Base-by-base conservation (phyloP, 2,113 vertebrate genomes). In the Syngnathoides biaculeatus region DNA sequence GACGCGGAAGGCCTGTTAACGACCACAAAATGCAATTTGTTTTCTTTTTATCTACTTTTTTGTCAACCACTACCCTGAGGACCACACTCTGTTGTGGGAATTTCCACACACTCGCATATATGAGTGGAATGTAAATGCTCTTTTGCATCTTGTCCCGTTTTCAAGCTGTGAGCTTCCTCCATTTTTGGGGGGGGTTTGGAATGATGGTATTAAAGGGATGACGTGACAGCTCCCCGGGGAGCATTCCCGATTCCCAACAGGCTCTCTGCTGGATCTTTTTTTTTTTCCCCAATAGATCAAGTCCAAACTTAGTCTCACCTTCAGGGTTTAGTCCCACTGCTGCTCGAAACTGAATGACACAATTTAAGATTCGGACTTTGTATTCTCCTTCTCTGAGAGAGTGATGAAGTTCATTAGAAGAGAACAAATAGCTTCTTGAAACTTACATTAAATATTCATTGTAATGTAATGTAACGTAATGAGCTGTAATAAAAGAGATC, bases 301-400 rank as follows among this genome's bases (percentile, higher is more conserved):
- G 39, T 62, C 60, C 60, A 62, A 62, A 62, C 39, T 62, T 62
- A 62, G 60, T 62, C 40, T 62, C 60, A 42, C 60, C 60, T 43
- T 24, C 60, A 62, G 60, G 60, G 38, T 38, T 61, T n/a, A 14
- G 38, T 61, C 58, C 58, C 35, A 61, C 4, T 61, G 59, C n/a
- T 61, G 60, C 39, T 62, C 39, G 42, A 22, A 43, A 62, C 22
- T 43, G 39, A 62, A 62, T 43, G 39, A 24, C n/a, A 43, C 39
- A 61, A n/a, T 14, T 24, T 62, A 39, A 62, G 60, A 42, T 62
- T 26, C 43, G 60, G 60, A 15, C 39, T 42, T 22, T 42, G 59
- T 14, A 24, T 42, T 12, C 39, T 61, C 38, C 20, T 0, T 42
- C 38, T 12, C 59, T 42, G 12, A 61, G n/a, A n/a, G n/a, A n/a